Conservation (phyloP, 2,797 vertebrate species). For the Tapirus indicus region DNA sequence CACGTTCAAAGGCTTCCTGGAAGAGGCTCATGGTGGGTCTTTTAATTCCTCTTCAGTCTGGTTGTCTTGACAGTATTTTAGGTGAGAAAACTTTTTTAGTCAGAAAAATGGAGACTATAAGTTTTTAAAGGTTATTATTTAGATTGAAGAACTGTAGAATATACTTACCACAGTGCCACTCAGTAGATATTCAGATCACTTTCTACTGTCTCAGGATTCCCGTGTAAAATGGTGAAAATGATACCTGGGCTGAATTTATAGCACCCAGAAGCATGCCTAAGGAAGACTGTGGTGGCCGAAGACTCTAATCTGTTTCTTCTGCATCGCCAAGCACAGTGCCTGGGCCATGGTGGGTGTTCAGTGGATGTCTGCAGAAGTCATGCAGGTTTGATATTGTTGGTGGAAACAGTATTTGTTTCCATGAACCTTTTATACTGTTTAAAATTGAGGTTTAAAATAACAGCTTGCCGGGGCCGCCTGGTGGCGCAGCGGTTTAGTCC, state of each 20-base stretch:
- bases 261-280: rapidly evolving
- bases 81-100: not conserved
- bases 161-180: not conserved
- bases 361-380: not conserved
- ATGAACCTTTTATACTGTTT: not conserved
- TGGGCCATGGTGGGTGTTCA: rapidly evolving
- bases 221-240: not conserved
- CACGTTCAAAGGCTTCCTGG: not conserved
- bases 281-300: rapidly evolving
- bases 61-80: not conserved
- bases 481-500: no score
- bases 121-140: not conserved
- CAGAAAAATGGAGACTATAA: not conserved
- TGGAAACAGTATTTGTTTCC: not conserved
- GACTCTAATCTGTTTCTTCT: not conserved
- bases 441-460: not conserved
- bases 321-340: not conserved
- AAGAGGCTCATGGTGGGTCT: not conserved
- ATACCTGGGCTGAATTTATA: not conserved
- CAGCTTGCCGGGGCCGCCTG: no score
- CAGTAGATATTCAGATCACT: not conserved
- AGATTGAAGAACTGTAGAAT: not conserved
- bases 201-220: not conserved
- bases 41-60: not conserved
- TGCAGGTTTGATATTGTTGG: no score